These are phyloP conservation scores for Phrynocephalus versicolor DNA, from an alignment of 2,113 vertebrate genomes.

Conservation along the genomic window DNA sequence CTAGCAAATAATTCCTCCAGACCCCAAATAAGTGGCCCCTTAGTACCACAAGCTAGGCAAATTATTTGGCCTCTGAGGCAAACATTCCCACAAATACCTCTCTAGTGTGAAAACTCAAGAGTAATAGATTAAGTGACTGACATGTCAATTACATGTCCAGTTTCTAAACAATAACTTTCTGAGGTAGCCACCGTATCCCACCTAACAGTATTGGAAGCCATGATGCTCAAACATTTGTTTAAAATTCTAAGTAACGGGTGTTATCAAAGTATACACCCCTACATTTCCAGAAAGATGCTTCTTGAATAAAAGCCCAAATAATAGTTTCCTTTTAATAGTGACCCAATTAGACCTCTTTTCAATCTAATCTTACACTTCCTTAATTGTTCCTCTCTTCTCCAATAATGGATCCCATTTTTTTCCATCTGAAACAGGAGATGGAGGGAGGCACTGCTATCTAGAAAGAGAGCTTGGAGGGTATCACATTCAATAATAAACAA, in stretches of 20 bases:
- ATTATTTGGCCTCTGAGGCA: background rate
- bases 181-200: background rate
- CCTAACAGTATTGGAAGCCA: background rate
- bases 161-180: background rate
- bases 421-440: background rate
- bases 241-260: background rate
- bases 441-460: constrained; percentile 6
- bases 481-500: constrained; percentile 47
- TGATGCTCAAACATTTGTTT: no score
- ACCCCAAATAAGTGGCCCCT: no score
- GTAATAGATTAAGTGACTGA: background rate
- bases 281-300: background rate
- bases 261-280: background rate
- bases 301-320: background rate
- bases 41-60: no score
- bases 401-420: background rate
- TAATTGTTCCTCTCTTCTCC: constrained; percentile 8
- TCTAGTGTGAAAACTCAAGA: background rate
- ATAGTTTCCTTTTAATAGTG: background rate
- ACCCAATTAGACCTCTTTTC: background rate
- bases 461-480: constrained; percentile 27
- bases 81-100: background rate
- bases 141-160: no score
- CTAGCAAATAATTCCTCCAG: no score
- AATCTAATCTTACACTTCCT: background rate